Conservation (phyloP, 1,140 invertebrate genomes). For the Panagrolaimus sp. region DNA sequence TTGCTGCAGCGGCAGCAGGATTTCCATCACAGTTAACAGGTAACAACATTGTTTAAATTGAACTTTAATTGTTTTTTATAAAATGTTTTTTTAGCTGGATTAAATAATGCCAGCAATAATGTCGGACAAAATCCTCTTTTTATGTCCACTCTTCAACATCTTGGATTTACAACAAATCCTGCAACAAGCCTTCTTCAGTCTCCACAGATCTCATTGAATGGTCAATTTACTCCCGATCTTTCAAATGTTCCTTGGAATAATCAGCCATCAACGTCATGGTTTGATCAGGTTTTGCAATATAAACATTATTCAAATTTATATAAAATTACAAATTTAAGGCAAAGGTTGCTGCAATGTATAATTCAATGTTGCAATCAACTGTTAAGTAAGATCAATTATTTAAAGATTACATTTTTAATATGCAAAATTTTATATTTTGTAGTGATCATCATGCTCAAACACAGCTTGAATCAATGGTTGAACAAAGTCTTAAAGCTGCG, state of each 20-base stretch:
- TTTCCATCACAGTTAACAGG: conserved; percentile 1
- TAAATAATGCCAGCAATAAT: conserved; percentile 13
- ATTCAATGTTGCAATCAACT: conserved; percentile 13
- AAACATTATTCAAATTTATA: background rate
- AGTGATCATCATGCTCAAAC: too few species aligned
- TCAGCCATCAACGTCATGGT: background rate
- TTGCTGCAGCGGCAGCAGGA: background rate
- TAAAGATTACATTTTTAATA: too few species aligned
- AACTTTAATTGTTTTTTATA: background rate
- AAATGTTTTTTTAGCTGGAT: background rate
- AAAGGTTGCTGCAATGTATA: conserved; percentile 9
- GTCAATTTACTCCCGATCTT: background rate
- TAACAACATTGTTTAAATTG: background rate
- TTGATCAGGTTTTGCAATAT: conserved; percentile 4
- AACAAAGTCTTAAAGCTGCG: conserved; percentile 15
- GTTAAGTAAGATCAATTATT: background rate
- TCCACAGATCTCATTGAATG: conserved; percentile 8
- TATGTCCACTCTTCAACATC: conserved; percentile 13
- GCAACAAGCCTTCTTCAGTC: background rate
- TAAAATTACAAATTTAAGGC: background rate
- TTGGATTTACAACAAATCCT: conserved; percentile 4
- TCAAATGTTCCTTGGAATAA: conserved; percentile 14
- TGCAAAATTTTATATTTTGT: too few species aligned
- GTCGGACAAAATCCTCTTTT: background rate
- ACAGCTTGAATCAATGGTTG: background rate